Base-by-base conservation (phyloP, 2,888 invertebrate genomes). In the Harmothoe impar region DNA sequence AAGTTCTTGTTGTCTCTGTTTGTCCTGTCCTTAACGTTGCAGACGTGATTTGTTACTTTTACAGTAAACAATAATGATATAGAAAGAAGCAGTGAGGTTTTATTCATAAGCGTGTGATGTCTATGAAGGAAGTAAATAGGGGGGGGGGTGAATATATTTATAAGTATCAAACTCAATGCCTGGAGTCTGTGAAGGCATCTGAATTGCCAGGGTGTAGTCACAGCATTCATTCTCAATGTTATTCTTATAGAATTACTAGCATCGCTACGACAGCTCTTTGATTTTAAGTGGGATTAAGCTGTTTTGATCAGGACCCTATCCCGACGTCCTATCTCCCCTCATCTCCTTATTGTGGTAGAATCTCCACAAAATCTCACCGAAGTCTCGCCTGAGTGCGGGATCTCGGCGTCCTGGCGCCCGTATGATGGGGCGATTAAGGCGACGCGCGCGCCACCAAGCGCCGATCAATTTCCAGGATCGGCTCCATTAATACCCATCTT, bases 401-500 rank as follows among this genome's bases (percentile, higher is more conserved):
- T 52, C 86, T 86, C 52, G 86, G 81, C 7, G n/a, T 81, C 43
- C 33, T 81, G 20, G 33, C 31, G 43, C 86, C 33, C 20, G 86
- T 54, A 51, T 86, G 86, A 54, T 86, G 15, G 56, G 17, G 31
- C 52, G 86, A 54, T 86, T 54, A 84, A 84, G 86, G 29, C 54
- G 43, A 20, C 7, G 56, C 29, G 29, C 54, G 86, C n/a, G 25
- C 54, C 52, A 20, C 5, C 20, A 54, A 25, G 86, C 31, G n/a
- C 52, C 86, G 33, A 54, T 86, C 86, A 25, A 54, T 54, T 56
- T 10, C 25, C 31, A 54, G 54, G 54, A 86, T 86, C 86, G 23
- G 29, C 33, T 86, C 54, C 86, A n/a, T 86, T 86, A 86, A 86
- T 52, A 54, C 52, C 52, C 54, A 25, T 86, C 86, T 52, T 56